Base-by-base conservation (phyloP, 2,797 vertebrate species). In the Jordanella pulchra region DNA sequence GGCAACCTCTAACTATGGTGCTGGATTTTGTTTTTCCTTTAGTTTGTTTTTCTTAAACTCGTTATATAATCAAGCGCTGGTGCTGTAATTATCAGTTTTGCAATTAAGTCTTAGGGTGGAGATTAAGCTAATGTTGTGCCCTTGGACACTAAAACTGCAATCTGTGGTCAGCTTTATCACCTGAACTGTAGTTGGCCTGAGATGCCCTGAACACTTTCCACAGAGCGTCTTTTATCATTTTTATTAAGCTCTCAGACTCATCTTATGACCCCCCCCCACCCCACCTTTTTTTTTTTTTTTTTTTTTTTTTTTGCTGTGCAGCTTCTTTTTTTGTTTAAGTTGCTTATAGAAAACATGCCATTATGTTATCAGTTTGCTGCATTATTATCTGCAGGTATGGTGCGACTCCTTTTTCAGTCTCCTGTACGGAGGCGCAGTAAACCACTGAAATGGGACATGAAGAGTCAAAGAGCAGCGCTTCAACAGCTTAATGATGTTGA, bases 401-500 rank as follows among this genome's bases (percentile, higher is more conserved):
- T 80, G 70, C 23, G 50, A 84, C 81, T 83, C 65, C 58, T 76
- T 90, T 87, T 91, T 86, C 89, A 86, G 83, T 65, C 84, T 81
- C 72, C 73, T 76, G 67, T 73, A 78, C 23, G 60, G 78, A 75
- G 77, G 77, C 21, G 61, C 78, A 82, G 82, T 88, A 88, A 92
- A 93, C 78, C 79, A 76, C 73, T 79, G 81, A 82, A 84, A 90
- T 87, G 81, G 88, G 77, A 89, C 86, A 82, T 45, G 76, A 84
- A 55, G 86, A 92, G 91, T 92, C 90, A 93, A 92, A 93, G 91
- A 92, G 89, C 89, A 91, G 86, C 72, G 82, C 83, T 91, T 88
- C 86, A 92, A 91, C 87, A 84, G 86, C 89, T 91, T 93, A 93
- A 93, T 92, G 92, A 93, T 93, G 88, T 86, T 80, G 91, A 89